Conservation (phyloP, 2,888 invertebrate genomes). For the Apodemia mormo region DNA sequence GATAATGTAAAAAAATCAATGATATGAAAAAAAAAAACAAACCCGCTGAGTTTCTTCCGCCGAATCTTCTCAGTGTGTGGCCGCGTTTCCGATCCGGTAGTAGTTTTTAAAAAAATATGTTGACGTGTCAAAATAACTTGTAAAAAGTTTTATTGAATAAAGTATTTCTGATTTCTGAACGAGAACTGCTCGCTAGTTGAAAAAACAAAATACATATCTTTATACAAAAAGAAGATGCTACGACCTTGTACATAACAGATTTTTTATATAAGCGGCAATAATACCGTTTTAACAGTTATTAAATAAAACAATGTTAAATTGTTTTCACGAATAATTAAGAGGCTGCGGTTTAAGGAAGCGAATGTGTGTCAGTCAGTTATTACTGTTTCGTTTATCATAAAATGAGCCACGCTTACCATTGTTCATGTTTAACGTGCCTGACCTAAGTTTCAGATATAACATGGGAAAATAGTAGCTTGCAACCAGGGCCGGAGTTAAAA, state of each 20-base stretch:
- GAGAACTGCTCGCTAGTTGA: no score
- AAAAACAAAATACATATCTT: no score
- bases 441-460: background rate
- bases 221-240: background rate
- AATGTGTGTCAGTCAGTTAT: slow-evolving; percentile 3
- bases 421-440: slow-evolving; percentile 1
- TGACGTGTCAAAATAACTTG: no score
- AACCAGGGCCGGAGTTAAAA: no score
- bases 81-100: no score
- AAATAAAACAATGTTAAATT: slow-evolving; percentile 2
- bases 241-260: background rate
- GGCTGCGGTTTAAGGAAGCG: slow-evolving; percentile 1
- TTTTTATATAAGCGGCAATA: slow-evolving; percentile 4
- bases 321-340: background rate
- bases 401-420: background rate
- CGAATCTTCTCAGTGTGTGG: no score
- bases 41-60: no score
- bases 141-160: no score
- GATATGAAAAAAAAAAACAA: no score
- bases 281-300: slow-evolving; percentile 9
- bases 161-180: no score
- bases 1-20: no score
- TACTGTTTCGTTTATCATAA: background rate
- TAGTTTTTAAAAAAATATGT: no score
- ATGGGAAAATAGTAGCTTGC: background rate